Conservation (phyloP, 2,113 vertebrate species). For the Hydropotes inermis region DNA sequence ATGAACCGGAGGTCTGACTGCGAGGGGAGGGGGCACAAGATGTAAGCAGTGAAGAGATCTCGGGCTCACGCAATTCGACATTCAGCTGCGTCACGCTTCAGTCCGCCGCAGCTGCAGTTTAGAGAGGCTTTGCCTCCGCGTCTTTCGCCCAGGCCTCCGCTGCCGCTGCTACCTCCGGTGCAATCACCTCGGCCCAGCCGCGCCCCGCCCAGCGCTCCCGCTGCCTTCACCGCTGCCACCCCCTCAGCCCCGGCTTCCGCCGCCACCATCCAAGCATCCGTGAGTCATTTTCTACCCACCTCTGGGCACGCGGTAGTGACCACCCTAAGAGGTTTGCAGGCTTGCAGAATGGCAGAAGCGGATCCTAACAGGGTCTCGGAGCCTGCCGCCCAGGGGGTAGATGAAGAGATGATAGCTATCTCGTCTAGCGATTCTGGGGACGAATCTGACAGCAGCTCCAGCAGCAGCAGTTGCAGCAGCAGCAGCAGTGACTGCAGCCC, state of each 20-base stretch:
- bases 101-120: accelerated
- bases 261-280: neutral
- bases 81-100: neutral
- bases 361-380: slow-evolving; percentile 35
- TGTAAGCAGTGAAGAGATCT: neutral
- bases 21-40: neutral
- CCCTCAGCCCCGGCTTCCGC: neutral
- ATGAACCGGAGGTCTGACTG: neutral
- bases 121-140: neutral
- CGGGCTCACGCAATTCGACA: neutral
- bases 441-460: slow-evolving; percentile 42
- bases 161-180: neutral
- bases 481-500: neutral
- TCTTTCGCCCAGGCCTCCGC: neutral
- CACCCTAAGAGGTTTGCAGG: slow-evolving; percentile 35
- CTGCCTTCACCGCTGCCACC: neutral
- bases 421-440: slow-evolving; percentile 46
- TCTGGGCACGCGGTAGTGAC: slow-evolving; percentile 9
- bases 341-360: slow-evolving; percentile 57
- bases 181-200: neutral
- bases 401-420: slow-evolving; percentile 42
- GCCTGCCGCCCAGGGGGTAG: slow-evolving; percentile 10
- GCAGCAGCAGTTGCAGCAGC: neutral
- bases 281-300: slow-evolving; percentile 59
- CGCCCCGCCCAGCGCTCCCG: neutral